Evolutionary conservation across 1,140 invertebrate species (phyloP), one percentile per base, ranked within the genome.

Genomic region (Thaumetopoea pityocampa): DNA sequence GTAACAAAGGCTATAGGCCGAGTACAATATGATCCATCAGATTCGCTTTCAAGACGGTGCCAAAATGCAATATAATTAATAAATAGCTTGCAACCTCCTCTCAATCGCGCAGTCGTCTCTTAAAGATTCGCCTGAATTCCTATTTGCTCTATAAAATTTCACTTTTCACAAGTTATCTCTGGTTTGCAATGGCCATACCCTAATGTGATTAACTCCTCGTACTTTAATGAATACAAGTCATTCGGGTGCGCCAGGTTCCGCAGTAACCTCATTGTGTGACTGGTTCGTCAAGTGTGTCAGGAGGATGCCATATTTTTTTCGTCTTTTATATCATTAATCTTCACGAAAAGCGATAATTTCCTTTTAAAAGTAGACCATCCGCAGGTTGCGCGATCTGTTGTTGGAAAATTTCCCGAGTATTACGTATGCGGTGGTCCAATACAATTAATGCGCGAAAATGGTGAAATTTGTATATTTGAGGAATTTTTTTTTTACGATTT

Each of bases 151-250:
- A 15, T 54, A 54, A 19, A 54, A 54, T 17, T 35, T 36, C 5
- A 34, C 51, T 12, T 38, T 49, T 45, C 2, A 24, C 41, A 20
- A 54, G 49, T 11, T 30, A 41, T 0, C 38, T 44, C 33, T n/a
- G 28, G 43, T 12, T 23, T 46, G 27, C 50, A 55, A 43, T 51
- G 52, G 5, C 38, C 16, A n/a, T 55, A 30, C n/a, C 50, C 19
- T 18, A 37, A 12, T 5, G 34, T 15, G 1, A 57, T 28, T 30
- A 55, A 19, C 10, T 51, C 35, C n/a, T 27, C 27, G 23, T 30
- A 46, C n/a, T 22, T 27, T 9, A 32, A 9, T 14, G 34, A 27
- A 32, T 32, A 36, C 18, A 52, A 20, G 8, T 34, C 26, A 10
- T 30, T 24, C 7, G 43, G 47, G 8, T 55, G 32, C n/a, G 43